A percentile compares a stretch with the other conserved stretches of the same genome.
phyloP scores from a whole-genome alignment of 2,888 invertebrate genomes.

The Cheilosia grossa region DNA sequence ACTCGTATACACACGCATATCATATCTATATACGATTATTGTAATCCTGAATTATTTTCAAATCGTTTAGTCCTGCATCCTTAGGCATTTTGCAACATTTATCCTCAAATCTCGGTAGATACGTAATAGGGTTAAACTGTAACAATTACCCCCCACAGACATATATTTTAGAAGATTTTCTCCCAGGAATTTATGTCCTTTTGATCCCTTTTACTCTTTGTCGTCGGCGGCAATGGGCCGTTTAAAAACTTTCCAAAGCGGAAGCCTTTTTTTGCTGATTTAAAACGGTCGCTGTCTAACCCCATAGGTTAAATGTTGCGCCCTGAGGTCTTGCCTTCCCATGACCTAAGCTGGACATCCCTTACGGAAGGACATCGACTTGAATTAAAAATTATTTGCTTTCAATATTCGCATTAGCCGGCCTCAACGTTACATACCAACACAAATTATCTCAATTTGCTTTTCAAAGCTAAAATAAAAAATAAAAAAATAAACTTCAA shows the following conservation, averaged over 20 bases:
- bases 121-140: conserved; percentile 41
- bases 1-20: conserved; percentile 1
- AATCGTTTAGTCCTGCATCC: conserved; percentile 69
- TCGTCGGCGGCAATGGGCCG: conserved; percentile 12
- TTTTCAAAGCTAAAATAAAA: background rate
- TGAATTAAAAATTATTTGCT: conserved; percentile 53
- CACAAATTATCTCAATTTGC: conserved; percentile 43
- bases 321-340: conserved; percentile 22
- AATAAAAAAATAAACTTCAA: conserved; percentile 45
- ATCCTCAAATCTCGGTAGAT: conserved; percentile 28
- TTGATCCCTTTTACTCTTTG: conserved; percentile 51
- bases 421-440: conserved; percentile 6
- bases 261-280: conserved; percentile 32
- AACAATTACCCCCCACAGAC: conserved; percentile 43
- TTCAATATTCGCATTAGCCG: conserved; percentile 24
- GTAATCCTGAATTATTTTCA: conserved; percentile 72
- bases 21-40: conserved; percentile 10
- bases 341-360: conserved; percentile 34
- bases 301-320: conserved; percentile 42
- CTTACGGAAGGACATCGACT: conserved; percentile 42
- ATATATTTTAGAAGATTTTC: conserved; percentile 32
- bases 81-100: conserved; percentile 67
- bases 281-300: conserved; percentile 35
- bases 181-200: conserved; percentile 55
- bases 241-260: conserved; percentile 20